A percentile compares a stretch with the other conserved stretches of the same genome.
Evolutionary conservation across 2,888 invertebrate species (phyloP).

Genomic region (Sarcophaga rosellei): DNA sequence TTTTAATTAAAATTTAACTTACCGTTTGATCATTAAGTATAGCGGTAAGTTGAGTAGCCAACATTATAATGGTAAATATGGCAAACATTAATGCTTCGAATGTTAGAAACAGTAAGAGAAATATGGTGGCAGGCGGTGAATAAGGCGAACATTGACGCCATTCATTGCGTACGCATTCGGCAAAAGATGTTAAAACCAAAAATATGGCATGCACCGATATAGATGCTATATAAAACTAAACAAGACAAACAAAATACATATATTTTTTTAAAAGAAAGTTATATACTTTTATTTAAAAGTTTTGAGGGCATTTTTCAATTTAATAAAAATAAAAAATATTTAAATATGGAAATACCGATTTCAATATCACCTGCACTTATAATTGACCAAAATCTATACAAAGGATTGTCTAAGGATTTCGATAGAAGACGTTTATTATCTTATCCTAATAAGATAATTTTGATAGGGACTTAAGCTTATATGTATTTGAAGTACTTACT

Average conservation of each 20-base stretch:
- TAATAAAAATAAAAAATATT: too few relatives aligned
- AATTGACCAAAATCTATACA: too few relatives aligned
- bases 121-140: constrained; percentile 97
- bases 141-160: constrained; percentile 97
- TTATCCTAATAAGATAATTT: too few relatives aligned
- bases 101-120: constrained; percentile 93
- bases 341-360: too few relatives aligned
- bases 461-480: too few relatives aligned
- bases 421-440: too few relatives aligned
- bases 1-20: constrained; percentile 74
- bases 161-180: constrained; percentile 94
- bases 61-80: constrained; percentile 98
- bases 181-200: constrained; percentile 95
- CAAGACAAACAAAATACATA: constrained; percentile 1
- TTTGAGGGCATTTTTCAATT: too few relatives aligned
- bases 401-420: too few relatives aligned
- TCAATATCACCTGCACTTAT: too few relatives aligned
- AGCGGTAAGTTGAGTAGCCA: constrained; percentile 96
- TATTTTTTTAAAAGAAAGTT: too few relatives aligned
- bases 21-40: constrained; percentile 99
- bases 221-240: constrained; percentile 98
- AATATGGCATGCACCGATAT: constrained; percentile 97
- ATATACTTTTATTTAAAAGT: too few relatives aligned
- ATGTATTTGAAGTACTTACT: constrained; percentile 83
- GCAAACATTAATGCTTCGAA: constrained; percentile 98